A percentile compares a stretch with the other conserved stretches of the same genome.
These are phyloP conservation scores for Hypomecis punctinalis DNA, from an alignment of 2,888 invertebrate genomes.

Conservation along the genomic window DNA sequence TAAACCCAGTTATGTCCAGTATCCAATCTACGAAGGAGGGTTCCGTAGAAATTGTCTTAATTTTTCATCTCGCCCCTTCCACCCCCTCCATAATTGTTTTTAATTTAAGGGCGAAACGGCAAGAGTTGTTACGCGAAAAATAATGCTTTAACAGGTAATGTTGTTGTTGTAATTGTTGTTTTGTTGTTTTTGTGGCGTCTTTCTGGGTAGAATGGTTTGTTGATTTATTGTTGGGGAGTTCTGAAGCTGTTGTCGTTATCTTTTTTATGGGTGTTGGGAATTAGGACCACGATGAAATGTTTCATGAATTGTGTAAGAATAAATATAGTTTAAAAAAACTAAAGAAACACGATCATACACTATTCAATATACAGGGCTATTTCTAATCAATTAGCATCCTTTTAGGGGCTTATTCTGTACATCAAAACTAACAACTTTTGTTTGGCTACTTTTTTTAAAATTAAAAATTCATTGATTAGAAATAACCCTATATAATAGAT, in stretches of 20 bases:
- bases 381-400: no score
- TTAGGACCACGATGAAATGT: no score
- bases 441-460: no score
- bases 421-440: no score
- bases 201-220: constrained; percentile 3
- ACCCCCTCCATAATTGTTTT: constrained; percentile 79
- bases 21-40: constrained; percentile 51
- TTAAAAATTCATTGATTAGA: no score
- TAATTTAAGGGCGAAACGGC: constrained; percentile 77
- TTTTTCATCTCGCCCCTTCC: constrained; percentile 75
- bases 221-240: constrained; percentile 8
- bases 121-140: constrained; percentile 67
- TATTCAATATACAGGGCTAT: no score
- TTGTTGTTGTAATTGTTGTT: constrained; percentile 46
- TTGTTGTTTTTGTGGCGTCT: constrained; percentile 24
- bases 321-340: no score
- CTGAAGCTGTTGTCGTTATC: neutral
- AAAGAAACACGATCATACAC: no score
- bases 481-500: no score
- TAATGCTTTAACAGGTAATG: constrained; percentile 57
- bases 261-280: no score
- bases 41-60: constrained; percentile 80
- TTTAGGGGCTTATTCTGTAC: no score
- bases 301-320: no score
- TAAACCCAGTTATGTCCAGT: constrained; percentile 40